A percentile compares a stretch with the other conserved stretches of the same genome.
Evolutionary conservation across 2,888 invertebrate genomes (phyloP).

Genomic region (Cephus sareptanus): DNA sequence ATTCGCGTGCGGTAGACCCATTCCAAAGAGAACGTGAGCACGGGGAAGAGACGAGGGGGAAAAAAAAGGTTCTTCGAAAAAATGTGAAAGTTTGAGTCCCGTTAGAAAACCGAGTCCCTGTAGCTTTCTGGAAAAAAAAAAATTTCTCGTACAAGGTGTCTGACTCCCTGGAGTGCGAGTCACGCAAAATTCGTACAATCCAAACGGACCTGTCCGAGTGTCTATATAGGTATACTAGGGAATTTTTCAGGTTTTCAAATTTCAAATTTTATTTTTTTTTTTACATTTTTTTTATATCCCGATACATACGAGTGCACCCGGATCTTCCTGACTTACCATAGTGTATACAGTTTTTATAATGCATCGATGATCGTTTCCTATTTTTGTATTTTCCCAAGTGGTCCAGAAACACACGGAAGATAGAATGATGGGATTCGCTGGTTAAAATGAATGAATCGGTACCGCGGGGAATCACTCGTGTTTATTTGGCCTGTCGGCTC

Average conservation of each 20-base stretch:
- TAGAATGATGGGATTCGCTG: neutral
- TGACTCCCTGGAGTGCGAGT: slow-evolving; percentile 48
- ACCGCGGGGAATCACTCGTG: neutral
- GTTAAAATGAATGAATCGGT: neutral
- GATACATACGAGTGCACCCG: neutral
- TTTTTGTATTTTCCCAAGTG: neutral
- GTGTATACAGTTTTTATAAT: neutral
- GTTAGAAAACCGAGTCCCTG: slow-evolving; percentile 14
- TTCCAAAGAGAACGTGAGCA: slow-evolving; percentile 18
- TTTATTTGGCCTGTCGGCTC: neutral
- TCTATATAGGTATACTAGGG: neutral
- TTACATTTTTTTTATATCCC: neutral
- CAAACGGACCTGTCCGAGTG: slow-evolving; percentile 18
- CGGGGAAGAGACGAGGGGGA: slow-evolving; percentile 11
- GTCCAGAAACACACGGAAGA: neutral
- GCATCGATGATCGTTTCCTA: neutral
- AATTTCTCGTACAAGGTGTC: slow-evolving; percentile 42
- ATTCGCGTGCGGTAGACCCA: neutral
- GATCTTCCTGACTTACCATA: neutral
- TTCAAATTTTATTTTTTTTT: neutral
- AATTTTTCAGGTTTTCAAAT: neutral
- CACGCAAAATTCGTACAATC: slow-evolving; percentile 45
- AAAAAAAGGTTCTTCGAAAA: slow-evolving; percentile 42
- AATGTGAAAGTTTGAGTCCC: slow-evolving; percentile 55
- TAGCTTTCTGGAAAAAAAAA: slow-evolving; percentile 5